Evolutionary conservation across 2,888 invertebrate genomes (phyloP), one percentile per base, ranked within the genome.

Genomic region (Nomada fucata): DNA sequence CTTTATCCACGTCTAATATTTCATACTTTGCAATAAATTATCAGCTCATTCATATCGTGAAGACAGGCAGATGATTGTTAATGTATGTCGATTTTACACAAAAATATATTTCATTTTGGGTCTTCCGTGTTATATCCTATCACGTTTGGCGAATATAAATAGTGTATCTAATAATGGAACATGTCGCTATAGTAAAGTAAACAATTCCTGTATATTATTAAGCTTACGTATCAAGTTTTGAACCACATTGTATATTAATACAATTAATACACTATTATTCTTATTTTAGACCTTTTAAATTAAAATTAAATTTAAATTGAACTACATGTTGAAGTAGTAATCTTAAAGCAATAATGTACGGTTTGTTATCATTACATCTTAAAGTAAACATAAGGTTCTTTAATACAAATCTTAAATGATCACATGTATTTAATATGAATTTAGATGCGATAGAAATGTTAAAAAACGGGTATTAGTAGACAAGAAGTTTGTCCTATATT

Each of bases 321-420:
- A 42, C 23, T 18, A 36, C 11, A 20, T 10, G 10, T 47, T 52
- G 10, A 68, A 70, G 15, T 52, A 20, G 0, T 44, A n/a, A 36
- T 65, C 15, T 60, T 67, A 13, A 23, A 63, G 23, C 18, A 15
- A 67, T 11, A 44, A 68, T 52, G 55, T 9, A 68, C 20, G 15
- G 36, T 71, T 81, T 15, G 42, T 61, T 61, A n/a, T 20, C 10
- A 60, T 57, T 65, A 18, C 23, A 65, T 36, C 59, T 15, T 59
- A 61, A 69, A 73, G 67, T 73, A 80, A 79, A 67, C 68, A 68
- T 63, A 57, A 55, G 18, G 23, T 47, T 55, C 52, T 74, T 42
- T 55, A 29, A 18, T n/a, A 47, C 29, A 60, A 26, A 20, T 52
- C 5, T 61, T 13, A 20, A 57, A 10, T 67, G 44, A 29, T 67